These are phyloP conservation scores for Ochropleura plecta DNA, from an alignment of 2,888 invertebrate species.

Conservation along the genomic window DNA sequence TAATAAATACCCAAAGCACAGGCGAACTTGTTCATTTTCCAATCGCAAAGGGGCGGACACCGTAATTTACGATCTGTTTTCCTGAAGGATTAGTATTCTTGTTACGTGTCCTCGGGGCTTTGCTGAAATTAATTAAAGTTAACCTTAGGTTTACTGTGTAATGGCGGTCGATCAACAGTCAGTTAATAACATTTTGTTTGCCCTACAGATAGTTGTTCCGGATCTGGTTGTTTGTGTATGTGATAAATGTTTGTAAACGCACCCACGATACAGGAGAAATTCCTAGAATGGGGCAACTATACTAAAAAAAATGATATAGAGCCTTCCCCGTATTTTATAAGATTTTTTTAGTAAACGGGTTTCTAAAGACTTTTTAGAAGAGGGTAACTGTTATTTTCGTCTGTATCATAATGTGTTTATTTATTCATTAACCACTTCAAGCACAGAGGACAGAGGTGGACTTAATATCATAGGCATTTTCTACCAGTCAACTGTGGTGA, in stretches of 20 bases:
- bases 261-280: too few relatives aligned
- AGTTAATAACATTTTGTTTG: background rate
- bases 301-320: background rate
- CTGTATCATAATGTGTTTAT: background rate
- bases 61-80: conserved; percentile 58
- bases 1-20: background rate
- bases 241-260: too few relatives aligned
- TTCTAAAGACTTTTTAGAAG: background rate
- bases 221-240: too few relatives aligned
- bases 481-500: too few relatives aligned
- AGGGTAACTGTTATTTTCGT: background rate
- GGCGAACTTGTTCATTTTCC: conserved; percentile 16
- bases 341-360: background rate
- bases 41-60: conserved; percentile 29
- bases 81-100: conserved; percentile 59
- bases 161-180: conserved; percentile 8
- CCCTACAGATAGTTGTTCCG: too few relatives aligned
- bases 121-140: conserved; percentile 43
- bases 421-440: background rate
- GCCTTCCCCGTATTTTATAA: background rate
- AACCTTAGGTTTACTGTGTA: conserved; percentile 15
- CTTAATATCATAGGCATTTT: too few relatives aligned
- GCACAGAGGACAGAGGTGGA: too few relatives aligned
- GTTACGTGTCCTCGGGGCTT: conserved; percentile 37
- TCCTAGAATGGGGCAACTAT: too few relatives aligned